Conservation (phyloP, 2,888 invertebrate species). For the Cactoblastis cactorum region DNA sequence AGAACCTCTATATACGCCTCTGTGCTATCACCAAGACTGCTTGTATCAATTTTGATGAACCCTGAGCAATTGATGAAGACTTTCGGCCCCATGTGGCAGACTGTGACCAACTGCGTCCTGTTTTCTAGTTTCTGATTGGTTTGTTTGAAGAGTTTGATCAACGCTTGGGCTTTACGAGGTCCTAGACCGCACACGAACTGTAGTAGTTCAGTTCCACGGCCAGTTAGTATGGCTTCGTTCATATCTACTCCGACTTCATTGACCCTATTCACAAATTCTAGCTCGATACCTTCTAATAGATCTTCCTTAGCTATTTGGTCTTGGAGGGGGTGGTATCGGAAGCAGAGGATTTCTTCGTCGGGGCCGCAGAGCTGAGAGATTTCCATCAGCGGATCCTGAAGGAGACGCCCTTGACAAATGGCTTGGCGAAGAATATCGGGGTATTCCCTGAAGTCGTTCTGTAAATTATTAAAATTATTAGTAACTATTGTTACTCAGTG, state of each 20-base stretch:
- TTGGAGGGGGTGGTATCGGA: constrained; percentile 93
- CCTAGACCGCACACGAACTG: constrained; percentile 99
- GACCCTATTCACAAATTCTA: constrained; percentile 96
- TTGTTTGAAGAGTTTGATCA: constrained; percentile 92
- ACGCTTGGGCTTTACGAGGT: constrained; percentile 93
- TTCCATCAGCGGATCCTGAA: constrained; percentile 98
- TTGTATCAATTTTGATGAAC: constrained; percentile 99
- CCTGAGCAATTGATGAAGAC: constrained; percentile 99
- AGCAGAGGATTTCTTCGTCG: constrained; percentile 97
- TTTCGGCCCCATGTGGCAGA: constrained; percentile 98
- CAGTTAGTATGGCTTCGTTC: constrained; percentile 93
- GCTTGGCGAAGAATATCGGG: constrained; percentile 95
- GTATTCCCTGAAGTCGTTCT: constrained; percentile 94
- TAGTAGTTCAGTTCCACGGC: constrained; percentile 91
- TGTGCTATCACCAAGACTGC: constrained; percentile 95
- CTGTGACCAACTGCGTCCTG: constrained; percentile 95
- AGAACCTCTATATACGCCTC: constrained; percentile 97
- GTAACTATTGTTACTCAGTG: too few relatives aligned
- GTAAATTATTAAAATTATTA: constrained; percentile 24
- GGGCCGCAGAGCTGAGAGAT: constrained; percentile 97
- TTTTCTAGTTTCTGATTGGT: constrained; percentile 96
- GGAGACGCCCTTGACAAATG: constrained; percentile 92
- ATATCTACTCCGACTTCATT: constrained; percentile 99
- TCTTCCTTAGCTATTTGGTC: constrained; percentile 92
- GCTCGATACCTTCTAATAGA: constrained; percentile 88